phyloP scores from a whole-genome alignment of 2,113 vertebrate species.

The Petaurus breviceps region DNA sequence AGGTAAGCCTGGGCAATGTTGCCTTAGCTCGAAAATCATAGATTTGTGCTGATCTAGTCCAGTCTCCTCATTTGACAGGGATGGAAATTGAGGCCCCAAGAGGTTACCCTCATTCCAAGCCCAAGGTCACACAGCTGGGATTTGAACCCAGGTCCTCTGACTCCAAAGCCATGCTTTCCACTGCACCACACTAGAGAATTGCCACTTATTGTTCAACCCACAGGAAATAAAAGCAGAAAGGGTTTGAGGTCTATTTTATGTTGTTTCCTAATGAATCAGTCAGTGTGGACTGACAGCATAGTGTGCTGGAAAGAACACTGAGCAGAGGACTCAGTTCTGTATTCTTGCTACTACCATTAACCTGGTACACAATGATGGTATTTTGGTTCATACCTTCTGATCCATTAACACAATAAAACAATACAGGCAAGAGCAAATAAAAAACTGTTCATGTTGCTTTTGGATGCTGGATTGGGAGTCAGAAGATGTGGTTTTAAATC shows the following conservation, averaged over 20 bases:
- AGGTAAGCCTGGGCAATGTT: background rate
- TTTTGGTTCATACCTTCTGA: background rate
- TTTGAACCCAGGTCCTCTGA: background rate
- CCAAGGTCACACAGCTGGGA: background rate
- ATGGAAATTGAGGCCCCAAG: background rate
- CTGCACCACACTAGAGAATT: background rate
- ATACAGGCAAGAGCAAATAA: conserved; percentile 35
- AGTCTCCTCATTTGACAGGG: background rate
- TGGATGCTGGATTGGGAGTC: background rate
- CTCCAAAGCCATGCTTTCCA: background rate
- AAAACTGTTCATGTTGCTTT: background rate
- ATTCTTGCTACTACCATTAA: background rate
- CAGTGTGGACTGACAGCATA: conserved; percentile 2
- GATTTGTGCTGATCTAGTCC: background rate
- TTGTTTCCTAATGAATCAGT: conserved; percentile 37
- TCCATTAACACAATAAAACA: conserved; percentile 49
- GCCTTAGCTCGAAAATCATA: background rate
- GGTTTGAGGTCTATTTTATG: conserved; percentile 44
- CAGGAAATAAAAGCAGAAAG: conserved; percentile 38
- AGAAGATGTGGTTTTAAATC: background rate
- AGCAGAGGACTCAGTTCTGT: background rate
- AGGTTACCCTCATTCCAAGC: background rate
- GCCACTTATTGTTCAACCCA: background rate
- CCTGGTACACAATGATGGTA: background rate
- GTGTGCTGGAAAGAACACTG: background rate